Evolutionary conservation across 2,797 vertebrate genomes (phyloP), one percentile per base, ranked within the genome.

Genomic region (Microctenopoma lineatum): DNA sequence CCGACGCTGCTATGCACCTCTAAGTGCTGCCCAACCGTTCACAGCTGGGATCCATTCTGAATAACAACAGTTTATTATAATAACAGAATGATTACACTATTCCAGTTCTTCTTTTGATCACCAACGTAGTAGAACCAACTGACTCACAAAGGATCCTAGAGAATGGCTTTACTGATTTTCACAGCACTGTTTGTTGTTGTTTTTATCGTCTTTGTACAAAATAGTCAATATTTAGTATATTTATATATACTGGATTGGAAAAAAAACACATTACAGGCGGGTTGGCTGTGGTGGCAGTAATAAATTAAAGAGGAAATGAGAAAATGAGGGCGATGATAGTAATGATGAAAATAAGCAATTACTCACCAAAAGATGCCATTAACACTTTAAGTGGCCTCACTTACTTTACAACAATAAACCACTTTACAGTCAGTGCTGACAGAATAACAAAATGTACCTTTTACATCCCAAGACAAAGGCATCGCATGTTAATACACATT

Each of bases 381-480:
- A 21, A 21, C 21, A 21, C 21, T 21, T 21, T 21, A 21, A 21
- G 21, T 21, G 21, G 21, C 21, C 21, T 21, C 21, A 21, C 21
- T 21, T 21, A 21, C 21, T 21, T 21, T 21, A 21, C 21, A 21
- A 21, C 21, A 21, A 21, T 21, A 21, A 21, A 21, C 21, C 21
- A 21, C 21, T 21, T 21, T 21, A 21, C 21, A 46, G 16, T 48
- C 41, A 71, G 6, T 34, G 36, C 52, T 67, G 57, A 52, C 32
- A 53, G 48, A 59, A 48, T 58, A 45, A 62, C 39, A 70, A 29
- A 51, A 66, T 57, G 3, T 32, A 16, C 27, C 18, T 38, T 67
- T 63, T 29, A 52, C 71, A 50, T 29, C 14, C 4, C 32, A 29
- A 68, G 62, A 34, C 36, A 72, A 36, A 32, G 13, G 41, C 27